These are phyloP conservation scores for Pteria penguin DNA, from an alignment of 2,888 invertebrate genomes.

Conservation along the genomic window DNA sequence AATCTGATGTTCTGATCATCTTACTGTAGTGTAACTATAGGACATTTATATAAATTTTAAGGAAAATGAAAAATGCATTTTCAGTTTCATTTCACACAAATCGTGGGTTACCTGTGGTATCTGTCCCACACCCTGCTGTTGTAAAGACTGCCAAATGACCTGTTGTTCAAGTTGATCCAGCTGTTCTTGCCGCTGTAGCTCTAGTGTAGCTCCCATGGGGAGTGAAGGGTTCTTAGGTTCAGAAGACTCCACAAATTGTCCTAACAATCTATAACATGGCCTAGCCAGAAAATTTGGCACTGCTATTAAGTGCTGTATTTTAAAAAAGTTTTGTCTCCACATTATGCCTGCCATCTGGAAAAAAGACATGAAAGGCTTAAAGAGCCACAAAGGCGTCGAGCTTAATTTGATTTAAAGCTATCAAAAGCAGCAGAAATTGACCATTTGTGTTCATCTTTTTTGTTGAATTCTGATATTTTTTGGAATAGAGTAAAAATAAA, in stretches of 20 bases:
- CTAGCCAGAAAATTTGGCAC: constrained; percentile 79
- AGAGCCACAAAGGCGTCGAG: too few species aligned
- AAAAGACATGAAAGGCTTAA: constrained; percentile 45
- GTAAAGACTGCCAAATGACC: constrained; percentile 71
- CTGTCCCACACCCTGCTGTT: constrained; percentile 47
- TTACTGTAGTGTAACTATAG: too few species aligned
- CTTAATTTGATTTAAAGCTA: too few species aligned
- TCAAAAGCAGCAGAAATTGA: too few species aligned
- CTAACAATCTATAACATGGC: constrained; percentile 76
- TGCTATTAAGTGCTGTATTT: constrained; percentile 78
- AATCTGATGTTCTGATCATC: too few species aligned
- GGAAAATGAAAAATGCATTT: too few species aligned
- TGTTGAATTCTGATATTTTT: too few species aligned
- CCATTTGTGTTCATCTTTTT: too few species aligned
- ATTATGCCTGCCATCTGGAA: constrained; percentile 80
- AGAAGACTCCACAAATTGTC: constrained; percentile 79
- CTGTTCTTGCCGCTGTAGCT: constrained; percentile 82
- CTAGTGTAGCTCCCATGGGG: constrained; percentile 82
- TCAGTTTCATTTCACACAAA: too few species aligned
- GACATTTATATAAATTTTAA: too few species aligned
- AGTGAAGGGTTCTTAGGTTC: constrained; percentile 76
- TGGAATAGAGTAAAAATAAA: too few species aligned
- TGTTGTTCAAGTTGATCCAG: constrained; percentile 82
- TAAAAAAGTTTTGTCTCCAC: constrained; percentile 80
- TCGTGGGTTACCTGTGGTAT: constrained; percentile 61